Conservation (phyloP, 2,797 vertebrate genomes). For the Enteromius trimaculatus region DNA sequence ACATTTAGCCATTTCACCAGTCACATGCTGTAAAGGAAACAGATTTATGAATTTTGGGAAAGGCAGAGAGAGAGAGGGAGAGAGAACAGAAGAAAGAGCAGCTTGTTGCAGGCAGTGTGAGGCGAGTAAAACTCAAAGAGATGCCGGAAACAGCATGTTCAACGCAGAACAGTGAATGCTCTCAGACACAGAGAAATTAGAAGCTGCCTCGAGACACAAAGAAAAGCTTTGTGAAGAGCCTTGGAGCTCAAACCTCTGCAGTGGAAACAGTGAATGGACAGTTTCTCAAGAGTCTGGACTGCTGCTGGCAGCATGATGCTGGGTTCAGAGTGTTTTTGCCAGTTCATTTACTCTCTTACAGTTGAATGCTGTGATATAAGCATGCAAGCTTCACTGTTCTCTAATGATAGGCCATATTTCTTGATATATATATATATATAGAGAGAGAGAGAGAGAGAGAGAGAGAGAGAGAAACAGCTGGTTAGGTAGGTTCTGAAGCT, state of each 20-base stretch:
- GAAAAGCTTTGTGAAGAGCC: constrained; percentile 23
- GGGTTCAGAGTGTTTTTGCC: neutral
- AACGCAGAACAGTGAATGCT: constrained; percentile 37
- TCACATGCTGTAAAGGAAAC: constrained; percentile 49
- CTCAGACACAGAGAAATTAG: constrained; percentile 24
- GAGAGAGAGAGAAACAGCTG: too few species aligned
- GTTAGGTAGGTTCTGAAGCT: too few species aligned
- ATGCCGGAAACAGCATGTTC: constrained; percentile 28
- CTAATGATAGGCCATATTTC: neutral
- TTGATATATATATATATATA: neutral
- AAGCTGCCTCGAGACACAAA: constrained; percentile 22
- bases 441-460: too few species aligned
- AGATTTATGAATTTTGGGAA: constrained; percentile 49
- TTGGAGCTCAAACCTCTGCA: constrained; percentile 5
- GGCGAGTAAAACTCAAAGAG: constrained; percentile 33
- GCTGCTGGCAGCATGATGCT: constrained; percentile 6
- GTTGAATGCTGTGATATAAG: neutral
- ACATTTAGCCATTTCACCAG: constrained; percentile 24
- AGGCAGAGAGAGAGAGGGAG: neutral
- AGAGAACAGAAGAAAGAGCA: constrained; percentile 40
- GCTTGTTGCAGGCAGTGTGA: constrained; percentile 51
- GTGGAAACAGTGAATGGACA: constrained; percentile 22
- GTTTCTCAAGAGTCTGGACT: constrained; percentile 23
- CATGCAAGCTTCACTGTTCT: neutral
- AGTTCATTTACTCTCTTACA: neutral